Evolutionary conservation across 2,113 vertebrate genomes (phyloP).

Genomic region (Gymnorhina tibicen): DNA sequence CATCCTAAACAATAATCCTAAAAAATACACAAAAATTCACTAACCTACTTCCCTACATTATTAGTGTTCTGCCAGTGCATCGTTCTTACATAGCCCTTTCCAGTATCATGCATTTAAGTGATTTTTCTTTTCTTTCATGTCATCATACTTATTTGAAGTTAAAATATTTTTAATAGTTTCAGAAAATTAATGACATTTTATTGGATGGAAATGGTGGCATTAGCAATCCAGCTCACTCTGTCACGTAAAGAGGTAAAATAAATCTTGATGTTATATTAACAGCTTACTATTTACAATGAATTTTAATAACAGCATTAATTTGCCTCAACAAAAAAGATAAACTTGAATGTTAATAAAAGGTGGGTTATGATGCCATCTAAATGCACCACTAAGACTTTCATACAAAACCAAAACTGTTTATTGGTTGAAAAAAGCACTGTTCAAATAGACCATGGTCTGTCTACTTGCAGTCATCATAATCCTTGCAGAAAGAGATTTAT

Average conservation of each 20-base stretch:
- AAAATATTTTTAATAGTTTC: background rate
- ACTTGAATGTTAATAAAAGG: background rate
- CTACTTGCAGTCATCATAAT: conserved; percentile 12
- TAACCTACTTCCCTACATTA: background rate
- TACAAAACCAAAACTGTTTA: background rate
- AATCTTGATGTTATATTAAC: background rate
- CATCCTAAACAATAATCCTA: background rate
- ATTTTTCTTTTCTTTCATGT: background rate
- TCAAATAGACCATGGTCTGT: background rate
- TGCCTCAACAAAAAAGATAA: background rate
- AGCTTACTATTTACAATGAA: background rate
- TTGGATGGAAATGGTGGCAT: background rate
- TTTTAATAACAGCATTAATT: background rate
- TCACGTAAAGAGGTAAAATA: background rate
- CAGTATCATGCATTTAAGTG: background rate
- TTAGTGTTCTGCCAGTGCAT: background rate
- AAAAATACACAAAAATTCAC: background rate
- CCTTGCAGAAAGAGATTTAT: conserved; percentile 39
- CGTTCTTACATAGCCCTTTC: background rate
- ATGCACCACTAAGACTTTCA: background rate
- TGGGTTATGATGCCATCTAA: background rate
- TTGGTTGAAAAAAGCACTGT: background rate
- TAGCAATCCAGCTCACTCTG: background rate
- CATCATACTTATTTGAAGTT: background rate
- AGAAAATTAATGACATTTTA: background rate